Evolutionary conservation across 2,797 vertebrate species (phyloP).

Genomic region (Hafferia zeledoni): DNA sequence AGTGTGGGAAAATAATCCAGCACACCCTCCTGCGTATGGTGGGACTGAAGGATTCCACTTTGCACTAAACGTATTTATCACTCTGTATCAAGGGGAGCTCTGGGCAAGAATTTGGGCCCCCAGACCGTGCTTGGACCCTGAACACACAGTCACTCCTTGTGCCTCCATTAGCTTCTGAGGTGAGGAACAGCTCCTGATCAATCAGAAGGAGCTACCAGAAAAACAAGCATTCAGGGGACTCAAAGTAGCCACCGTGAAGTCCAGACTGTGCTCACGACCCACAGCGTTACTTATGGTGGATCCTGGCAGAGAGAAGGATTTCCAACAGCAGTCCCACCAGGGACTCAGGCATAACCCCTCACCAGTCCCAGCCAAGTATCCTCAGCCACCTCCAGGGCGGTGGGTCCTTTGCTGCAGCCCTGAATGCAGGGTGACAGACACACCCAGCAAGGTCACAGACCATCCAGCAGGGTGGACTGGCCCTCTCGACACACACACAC

Average conservation of each 20-base stretch:
- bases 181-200: not conserved
- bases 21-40: fast-evolving
- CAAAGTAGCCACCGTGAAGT: not conserved
- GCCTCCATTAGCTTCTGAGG: not conserved
- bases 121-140: not conserved
- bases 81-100: not conserved
- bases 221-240: not conserved
- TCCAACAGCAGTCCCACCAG: not conserved
- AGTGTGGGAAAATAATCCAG: not conserved
- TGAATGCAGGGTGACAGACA: not conserved
- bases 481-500: fast-evolving
- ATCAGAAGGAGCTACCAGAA: not conserved
- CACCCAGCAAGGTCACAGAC: fast-evolving
- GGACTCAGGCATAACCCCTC: fast-evolving
- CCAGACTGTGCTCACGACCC: not conserved
- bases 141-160: not conserved
- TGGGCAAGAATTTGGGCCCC: not conserved
- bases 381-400: not conserved
- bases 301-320: not conserved
- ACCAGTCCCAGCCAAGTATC: not conserved
- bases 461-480: fast-evolving
- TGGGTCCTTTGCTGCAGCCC: not conserved
- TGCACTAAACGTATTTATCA: fast-evolving
- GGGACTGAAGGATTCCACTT: not conserved
- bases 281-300: not conserved